These are phyloP conservation scores for Stigmatopora argus DNA, from an alignment of 2,113 vertebrate species.

Conservation along the genomic window DNA sequence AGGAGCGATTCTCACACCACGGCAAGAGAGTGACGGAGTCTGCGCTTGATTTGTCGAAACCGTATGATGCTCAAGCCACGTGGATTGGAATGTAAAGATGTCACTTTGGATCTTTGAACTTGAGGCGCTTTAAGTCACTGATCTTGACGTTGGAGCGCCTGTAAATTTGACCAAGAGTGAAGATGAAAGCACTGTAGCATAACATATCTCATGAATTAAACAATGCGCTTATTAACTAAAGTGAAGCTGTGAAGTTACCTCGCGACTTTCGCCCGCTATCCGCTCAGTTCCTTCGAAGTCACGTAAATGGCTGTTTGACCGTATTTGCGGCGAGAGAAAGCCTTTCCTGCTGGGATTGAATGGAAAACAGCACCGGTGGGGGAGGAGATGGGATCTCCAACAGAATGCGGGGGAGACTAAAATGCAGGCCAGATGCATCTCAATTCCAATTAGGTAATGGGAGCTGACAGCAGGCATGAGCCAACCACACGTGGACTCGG, in stretches of 20 bases:
- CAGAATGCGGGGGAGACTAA: slow-evolving; percentile 49
- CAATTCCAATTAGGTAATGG: slow-evolving; percentile 74
- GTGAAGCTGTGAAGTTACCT: slow-evolving; percentile 34
- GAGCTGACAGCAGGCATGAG: slow-evolving; percentile 66
- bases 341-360: slow-evolving; percentile 18
- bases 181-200: slow-evolving; percentile 52
- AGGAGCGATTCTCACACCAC: slow-evolving; percentile 8
- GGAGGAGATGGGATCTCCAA: slow-evolving; percentile 21
- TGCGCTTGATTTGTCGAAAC: slow-evolving; percentile 4
- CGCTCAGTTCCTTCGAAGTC: slow-evolving; percentile 12
- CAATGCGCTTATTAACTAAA: slow-evolving; percentile 55
- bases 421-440: slow-evolving; percentile 66
- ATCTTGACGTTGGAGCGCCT: slow-evolving; percentile 31
- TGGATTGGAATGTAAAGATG: slow-evolving; percentile 16
- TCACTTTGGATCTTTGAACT: slow-evolving; percentile 15
- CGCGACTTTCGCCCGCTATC: slow-evolving; percentile 27
- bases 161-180: slow-evolving; percentile 26
- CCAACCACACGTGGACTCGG: slow-evolving; percentile 38
- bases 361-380: slow-evolving; percentile 21
- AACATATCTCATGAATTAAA: slow-evolving; percentile 65
- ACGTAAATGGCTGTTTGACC: slow-evolving; percentile 38
- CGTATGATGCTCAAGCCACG: background rate
- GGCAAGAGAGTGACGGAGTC: slow-evolving; percentile 20
- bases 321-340: slow-evolving; percentile 22
- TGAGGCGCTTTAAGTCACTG: slow-evolving; percentile 29